phyloP scores from a whole-genome alignment of 2,888 invertebrate genomes.

The Sympetrum striolatum region DNA sequence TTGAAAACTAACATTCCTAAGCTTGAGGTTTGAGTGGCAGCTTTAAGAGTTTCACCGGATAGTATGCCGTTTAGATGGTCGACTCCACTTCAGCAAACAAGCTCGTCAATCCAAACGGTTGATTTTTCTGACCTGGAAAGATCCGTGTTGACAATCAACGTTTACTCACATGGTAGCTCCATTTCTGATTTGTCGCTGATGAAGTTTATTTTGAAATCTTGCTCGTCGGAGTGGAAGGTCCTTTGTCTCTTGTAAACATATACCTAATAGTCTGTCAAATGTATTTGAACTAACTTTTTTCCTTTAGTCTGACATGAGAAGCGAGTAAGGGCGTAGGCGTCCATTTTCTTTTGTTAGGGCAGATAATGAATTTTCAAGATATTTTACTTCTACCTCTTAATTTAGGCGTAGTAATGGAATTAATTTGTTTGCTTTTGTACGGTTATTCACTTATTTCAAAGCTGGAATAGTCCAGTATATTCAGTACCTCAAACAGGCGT shows the following conservation, averaged over 20 bases:
- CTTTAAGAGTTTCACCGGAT: neutral
- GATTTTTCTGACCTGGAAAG: neutral
- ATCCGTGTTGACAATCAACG: neutral
- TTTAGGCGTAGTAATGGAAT: too few relatives aligned
- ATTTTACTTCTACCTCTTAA: too few relatives aligned
- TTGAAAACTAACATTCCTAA: too few relatives aligned
- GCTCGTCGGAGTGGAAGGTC: neutral
- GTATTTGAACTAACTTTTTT: neutral
- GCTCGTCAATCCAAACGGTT: neutral
- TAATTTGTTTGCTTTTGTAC: too few relatives aligned
- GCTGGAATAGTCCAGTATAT: too few relatives aligned
- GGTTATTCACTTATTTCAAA: too few relatives aligned
- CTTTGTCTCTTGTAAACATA: neutral
- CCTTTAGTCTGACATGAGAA: neutral
- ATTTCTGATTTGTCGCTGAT: conserved; percentile 22
- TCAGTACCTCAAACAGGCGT: too few relatives aligned
- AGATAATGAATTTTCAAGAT: too few relatives aligned
- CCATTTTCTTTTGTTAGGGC: too few relatives aligned
- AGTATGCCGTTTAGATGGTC: neutral
- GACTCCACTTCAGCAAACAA: neutral
- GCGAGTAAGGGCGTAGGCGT: neutral
- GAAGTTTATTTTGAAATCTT: conserved; percentile 6
- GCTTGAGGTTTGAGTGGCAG: neutral
- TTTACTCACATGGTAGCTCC: conserved; percentile 16
- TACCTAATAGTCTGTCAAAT: neutral